phyloP scores from a whole-genome alignment of 2,113 vertebrate species.

The Tachysurus fulvidraco region DNA sequence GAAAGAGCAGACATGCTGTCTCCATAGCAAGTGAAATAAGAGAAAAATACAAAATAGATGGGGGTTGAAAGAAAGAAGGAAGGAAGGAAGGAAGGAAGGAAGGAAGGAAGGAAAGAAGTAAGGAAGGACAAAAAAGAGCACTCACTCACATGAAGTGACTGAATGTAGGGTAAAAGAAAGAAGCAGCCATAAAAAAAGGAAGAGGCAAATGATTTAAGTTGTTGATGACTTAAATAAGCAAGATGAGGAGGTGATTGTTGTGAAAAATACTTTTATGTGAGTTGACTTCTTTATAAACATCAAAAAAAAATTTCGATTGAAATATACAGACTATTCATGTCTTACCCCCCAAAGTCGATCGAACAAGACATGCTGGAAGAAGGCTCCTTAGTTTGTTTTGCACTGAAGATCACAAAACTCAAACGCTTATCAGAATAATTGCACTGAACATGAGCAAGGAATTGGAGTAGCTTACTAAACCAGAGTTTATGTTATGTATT shows the following conservation, averaged over 20 bases:
- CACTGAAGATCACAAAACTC: conserved; percentile 6
- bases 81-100: conserved; percentile 49
- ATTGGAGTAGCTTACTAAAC: neutral
- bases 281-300: neutral
- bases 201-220: neutral
- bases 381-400: neutral
- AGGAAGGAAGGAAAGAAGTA: conserved; percentile 54
- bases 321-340: neutral
- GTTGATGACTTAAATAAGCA: neutral
- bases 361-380: neutral
- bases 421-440: neutral
- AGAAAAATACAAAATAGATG: conserved; percentile 51
- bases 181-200: conserved; percentile 75
- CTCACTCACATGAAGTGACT: neutral
- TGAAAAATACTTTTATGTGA: neutral
- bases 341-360: neutral
- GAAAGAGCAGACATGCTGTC: conserved; percentile 66
- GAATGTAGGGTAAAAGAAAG: conserved; percentile 68
- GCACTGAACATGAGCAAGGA: neutral
- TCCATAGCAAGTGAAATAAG: conserved; percentile 64
- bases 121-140: conserved; percentile 48
- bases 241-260: neutral
- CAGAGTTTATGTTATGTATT: neutral
- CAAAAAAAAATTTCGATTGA: neutral
- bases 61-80: conserved; percentile 53